phyloP scores from a whole-genome alignment of 2,113 vertebrate genomes.

The Caloenas nicobarica region DNA sequence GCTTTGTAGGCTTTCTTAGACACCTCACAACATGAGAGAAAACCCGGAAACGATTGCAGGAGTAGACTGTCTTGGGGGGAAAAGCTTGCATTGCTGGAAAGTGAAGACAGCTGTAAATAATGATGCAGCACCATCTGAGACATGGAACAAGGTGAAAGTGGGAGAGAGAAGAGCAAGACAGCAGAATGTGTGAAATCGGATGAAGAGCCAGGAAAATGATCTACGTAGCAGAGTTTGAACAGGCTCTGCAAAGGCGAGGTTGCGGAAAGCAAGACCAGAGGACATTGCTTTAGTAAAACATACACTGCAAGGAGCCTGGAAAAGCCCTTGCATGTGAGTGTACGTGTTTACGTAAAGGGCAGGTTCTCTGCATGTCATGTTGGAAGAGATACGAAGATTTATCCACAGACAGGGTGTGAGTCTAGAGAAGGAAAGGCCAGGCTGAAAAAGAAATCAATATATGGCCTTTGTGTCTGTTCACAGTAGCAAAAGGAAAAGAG shows the following conservation, averaged over 20 bases:
- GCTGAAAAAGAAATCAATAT: background rate
- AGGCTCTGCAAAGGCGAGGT: fast-evolving
- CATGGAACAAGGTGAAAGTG: background rate
- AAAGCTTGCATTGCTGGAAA: background rate
- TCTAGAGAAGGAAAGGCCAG: background rate
- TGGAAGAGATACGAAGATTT: background rate
- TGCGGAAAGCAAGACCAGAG: background rate
- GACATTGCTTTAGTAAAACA: background rate
- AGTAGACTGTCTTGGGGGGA: background rate
- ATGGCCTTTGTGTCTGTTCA: background rate
- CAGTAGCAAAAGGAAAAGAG: background rate
- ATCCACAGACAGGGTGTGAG: background rate
- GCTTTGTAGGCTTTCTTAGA: background rate
- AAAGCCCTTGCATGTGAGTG: background rate
- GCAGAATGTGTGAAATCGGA: background rate
- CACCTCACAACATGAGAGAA: background rate
- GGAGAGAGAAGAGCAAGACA: background rate
- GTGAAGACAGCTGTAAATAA: background rate
- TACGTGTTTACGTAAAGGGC: background rate
- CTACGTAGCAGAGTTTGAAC: background rate
- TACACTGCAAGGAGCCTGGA: background rate
- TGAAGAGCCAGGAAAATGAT: background rate
- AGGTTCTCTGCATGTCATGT: background rate
- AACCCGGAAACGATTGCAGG: background rate
- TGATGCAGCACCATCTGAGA: background rate